Evolutionary conservation across 2,797 vertebrate genomes (phyloP).

Genomic region (Myotis daubentonii): DNA sequence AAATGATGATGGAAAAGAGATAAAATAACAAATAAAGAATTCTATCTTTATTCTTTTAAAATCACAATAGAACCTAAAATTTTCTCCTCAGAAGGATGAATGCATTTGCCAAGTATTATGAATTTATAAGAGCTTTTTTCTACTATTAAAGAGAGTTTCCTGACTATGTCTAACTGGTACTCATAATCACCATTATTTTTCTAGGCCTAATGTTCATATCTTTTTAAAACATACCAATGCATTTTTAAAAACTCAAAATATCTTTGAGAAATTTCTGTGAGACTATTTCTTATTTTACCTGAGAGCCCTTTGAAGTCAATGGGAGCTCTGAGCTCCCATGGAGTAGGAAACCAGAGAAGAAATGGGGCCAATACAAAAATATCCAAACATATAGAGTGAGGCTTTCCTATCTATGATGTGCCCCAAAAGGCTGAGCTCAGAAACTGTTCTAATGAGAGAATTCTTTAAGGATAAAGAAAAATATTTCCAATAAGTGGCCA

Average conservation of each 20-base stretch:
- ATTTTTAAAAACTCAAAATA: conserved; percentile 51
- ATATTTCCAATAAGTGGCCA: neutral
- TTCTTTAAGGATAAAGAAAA: conserved; percentile 57
- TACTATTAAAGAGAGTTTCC: conserved; percentile 15
- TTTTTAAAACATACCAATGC: conserved; percentile 37
- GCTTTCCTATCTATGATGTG: neutral
- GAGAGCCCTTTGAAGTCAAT: conserved; percentile 67
- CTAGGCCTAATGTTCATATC: conserved; percentile 27
- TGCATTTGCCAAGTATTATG: conserved; percentile 18
- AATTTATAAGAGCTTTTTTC: conserved; percentile 10
- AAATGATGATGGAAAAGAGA: neutral
- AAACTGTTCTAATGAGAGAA: conserved; percentile 56
- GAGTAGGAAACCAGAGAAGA: conserved; percentile 27
- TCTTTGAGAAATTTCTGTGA: conserved; percentile 54
- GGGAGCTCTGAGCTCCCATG: neutral
- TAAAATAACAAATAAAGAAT: neutral
- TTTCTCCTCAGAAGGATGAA: conserved; percentile 20
- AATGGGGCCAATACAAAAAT: conserved; percentile 54
- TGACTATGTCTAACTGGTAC: conserved; percentile 19
- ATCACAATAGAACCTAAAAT: conserved; percentile 37
- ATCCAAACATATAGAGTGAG: neutral
- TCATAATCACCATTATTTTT: conserved; percentile 49
- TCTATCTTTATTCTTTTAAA: conserved; percentile 29
- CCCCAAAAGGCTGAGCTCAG: conserved; percentile 53
- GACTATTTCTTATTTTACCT: conserved; percentile 53